Percentiles rank a stretch among this genome's conserved stretches.
Conservation (phyloP, 2,113 vertebrate genomes). For the Rhinichthys klamathensis region DNA sequence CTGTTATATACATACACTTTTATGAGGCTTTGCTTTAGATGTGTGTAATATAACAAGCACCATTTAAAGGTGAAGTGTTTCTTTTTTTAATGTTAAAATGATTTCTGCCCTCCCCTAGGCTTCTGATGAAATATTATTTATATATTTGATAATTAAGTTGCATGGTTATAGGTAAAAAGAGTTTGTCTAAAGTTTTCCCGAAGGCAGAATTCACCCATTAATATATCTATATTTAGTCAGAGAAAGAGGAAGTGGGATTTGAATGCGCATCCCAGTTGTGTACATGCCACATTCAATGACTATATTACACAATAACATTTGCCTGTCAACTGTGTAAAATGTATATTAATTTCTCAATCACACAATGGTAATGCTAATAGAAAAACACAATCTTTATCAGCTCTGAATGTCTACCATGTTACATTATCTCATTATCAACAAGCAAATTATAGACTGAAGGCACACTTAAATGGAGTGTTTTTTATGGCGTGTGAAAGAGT, state of each 20-base stretch:
- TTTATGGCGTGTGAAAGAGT: not conserved
- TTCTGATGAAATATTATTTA: not conserved
- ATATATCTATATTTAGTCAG: not conserved
- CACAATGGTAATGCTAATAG: not conserved
- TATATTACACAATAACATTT: not conserved
- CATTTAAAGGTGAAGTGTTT: not conserved
- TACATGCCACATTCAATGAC: slow-evolving; percentile 34
- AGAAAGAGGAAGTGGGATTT: not conserved
- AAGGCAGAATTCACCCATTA: not conserved
- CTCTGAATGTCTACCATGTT: slow-evolving; percentile 13
- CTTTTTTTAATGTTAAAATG: not conserved
- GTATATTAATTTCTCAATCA: not conserved
- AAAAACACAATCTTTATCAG: not conserved
- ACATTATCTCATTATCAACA: slow-evolving; percentile 30
- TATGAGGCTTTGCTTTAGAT: not conserved
- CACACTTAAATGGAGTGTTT: slow-evolving; percentile 23
- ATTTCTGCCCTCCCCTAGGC: not conserved
- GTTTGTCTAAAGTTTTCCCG: not conserved
- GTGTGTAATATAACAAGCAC: not conserved
- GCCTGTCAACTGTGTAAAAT: not conserved
- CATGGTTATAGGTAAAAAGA: not conserved
- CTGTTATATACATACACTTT: not conserved
- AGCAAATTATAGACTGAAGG: slow-evolving; percentile 6
- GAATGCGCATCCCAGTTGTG: not conserved
- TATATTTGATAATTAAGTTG: not conserved